phyloP scores from a whole-genome alignment of 2,797 vertebrate species.

The Sebastiscus tertius region DNA sequence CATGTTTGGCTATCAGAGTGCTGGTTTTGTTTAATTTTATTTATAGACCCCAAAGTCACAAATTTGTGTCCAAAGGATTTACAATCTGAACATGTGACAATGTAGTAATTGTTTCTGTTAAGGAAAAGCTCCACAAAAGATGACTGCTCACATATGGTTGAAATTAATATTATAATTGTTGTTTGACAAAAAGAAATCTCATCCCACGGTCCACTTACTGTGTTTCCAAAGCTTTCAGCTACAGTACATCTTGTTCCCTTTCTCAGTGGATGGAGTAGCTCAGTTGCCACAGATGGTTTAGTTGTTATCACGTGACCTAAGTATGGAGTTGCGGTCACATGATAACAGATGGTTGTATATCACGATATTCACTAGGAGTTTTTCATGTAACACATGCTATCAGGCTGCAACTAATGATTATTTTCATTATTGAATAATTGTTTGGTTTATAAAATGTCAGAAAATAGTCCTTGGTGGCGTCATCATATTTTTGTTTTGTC shows the following conservation, averaged over 20 bases:
- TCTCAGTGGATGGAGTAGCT: not conserved
- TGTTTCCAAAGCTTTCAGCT: conserved; percentile 13
- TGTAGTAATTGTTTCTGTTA: not conserved
- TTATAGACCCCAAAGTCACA: not conserved
- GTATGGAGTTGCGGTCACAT: not conserved
- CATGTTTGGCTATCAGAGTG: not conserved
- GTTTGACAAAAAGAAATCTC: not conserved
- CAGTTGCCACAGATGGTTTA: conserved; percentile 1
- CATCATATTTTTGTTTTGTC: not conserved
- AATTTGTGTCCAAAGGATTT: not conserved
- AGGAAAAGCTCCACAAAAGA: not conserved
- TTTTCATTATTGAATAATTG: not conserved
- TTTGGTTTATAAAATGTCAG: not conserved
- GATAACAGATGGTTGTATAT: not conserved
- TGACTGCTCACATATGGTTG: not conserved
- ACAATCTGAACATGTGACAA: not conserved
- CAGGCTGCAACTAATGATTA: not conserved
- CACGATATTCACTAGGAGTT: not conserved
- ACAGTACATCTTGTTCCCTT: not conserved
- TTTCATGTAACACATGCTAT: not conserved
- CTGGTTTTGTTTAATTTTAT: not conserved
- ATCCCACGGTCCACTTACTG: not conserved
- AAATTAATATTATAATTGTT: not conserved
- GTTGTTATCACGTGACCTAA: not conserved
- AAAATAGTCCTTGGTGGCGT: not conserved